A percentile compares a stretch with the other conserved stretches of the same genome.
phyloP scores from a whole-genome alignment of 30 jellyfish, hydroid and myxozoan genomes.

The Aurelia sp. region DNA sequence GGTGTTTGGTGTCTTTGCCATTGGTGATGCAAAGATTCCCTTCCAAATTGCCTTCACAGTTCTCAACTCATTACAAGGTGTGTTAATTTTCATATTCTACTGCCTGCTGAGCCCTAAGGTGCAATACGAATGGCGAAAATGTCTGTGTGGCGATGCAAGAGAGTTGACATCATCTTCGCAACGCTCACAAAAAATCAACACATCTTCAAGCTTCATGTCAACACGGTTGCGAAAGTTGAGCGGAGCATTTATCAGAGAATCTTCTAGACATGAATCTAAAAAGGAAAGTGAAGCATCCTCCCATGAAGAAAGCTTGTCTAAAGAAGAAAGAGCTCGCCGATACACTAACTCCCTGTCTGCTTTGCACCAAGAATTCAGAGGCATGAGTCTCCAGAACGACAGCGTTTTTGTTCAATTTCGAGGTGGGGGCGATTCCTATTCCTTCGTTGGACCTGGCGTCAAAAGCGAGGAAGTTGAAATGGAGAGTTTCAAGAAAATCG shows the following conservation, averaged over 20 bases:
- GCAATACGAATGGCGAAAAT: constrained; percentile 22
- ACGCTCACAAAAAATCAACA: not conserved
- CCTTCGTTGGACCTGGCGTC: not conserved
- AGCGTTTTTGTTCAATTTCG: constrained; percentile 11
- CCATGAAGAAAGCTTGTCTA: not conserved
- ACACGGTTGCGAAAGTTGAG: not conserved
- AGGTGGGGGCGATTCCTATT: not conserved
- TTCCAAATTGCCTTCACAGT: constrained; percentile 33
- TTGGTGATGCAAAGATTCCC: constrained; percentile 22
- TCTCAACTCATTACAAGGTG: constrained; percentile 58
- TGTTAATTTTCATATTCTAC: constrained; percentile 41
- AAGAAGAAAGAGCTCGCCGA: not conserved
- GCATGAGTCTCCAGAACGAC: not conserved
- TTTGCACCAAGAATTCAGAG: constrained; percentile 9
- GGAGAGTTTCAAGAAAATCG: too few relatives aligned
- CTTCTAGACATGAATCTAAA: not conserved
- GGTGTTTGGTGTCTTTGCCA: constrained; percentile 46
- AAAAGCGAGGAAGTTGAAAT: not conserved
- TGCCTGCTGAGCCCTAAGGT: constrained; percentile 34
- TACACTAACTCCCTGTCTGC: constrained; percentile 13
- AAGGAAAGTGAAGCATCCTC: not conserved
- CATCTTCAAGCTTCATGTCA: constrained; percentile 2
- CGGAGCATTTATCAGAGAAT: too few relatives aligned
- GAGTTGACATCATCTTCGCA: constrained; percentile 2
- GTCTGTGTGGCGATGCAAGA: not conserved